Conservation (phyloP, 37 sponge, comb jelly and placozoan genomes). For the Spongilla lacustris region DNA sequence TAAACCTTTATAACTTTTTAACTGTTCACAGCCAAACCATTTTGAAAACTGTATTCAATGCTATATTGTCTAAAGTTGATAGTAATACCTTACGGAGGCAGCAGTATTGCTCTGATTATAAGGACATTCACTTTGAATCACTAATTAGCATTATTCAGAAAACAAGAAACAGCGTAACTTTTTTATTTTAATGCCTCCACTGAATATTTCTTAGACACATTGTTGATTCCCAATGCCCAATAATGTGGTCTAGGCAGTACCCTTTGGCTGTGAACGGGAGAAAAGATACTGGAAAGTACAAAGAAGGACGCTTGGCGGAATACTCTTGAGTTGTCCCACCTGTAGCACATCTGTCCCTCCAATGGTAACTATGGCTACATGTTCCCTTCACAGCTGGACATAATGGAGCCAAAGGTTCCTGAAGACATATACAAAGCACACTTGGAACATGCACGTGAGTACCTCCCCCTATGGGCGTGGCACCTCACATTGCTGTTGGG, state of each 20-base stretch:
- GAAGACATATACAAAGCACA: slow-evolving; percentile 98
- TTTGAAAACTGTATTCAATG: not conserved
- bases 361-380: too few relatives aligned
- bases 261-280: not conserved
- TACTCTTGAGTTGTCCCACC: not conserved
- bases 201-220: not conserved
- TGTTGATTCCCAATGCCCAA: not conserved
- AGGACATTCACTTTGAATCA: not conserved
- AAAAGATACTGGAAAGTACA: not conserved
- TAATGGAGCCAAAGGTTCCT: slow-evolving; percentile 98
- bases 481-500: too few relatives aligned
- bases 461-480: too few relatives aligned
- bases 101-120: not conserved
- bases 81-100: not conserved
- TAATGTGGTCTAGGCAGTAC: not conserved
- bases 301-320: not conserved
- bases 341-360: not conserved
- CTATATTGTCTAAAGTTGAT: not conserved
- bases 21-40: not conserved
- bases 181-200: not conserved
- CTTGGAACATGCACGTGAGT: slow-evolving; percentile 82
- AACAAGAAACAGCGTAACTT: not conserved
- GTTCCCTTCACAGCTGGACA: slow-evolving; percentile 86
- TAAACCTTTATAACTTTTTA: not conserved
- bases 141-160: not conserved